Evolutionary conservation across 1,140 invertebrate species (phyloP), one percentile per base, ranked within the genome.

Genomic region (Drosophila punjabiensis): DNA sequence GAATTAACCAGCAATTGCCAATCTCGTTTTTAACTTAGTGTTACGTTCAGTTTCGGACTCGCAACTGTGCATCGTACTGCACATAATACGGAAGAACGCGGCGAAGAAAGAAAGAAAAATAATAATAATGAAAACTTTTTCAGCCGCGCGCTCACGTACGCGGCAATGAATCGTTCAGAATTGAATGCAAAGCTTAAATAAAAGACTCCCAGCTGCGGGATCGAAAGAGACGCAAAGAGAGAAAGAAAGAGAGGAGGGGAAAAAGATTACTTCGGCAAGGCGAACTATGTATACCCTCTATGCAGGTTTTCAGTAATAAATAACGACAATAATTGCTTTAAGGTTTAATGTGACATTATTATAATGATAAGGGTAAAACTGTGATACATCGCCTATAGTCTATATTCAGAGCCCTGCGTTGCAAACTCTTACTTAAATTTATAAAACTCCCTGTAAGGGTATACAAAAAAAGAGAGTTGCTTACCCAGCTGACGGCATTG

Each of bases 11-110:
- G 77, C 73, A 60, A 78, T 69, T 65, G 62, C 63, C 81, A 76
- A 71, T 74, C 35, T 74, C 71, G 67, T 56, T 73, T 83, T 69
- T 64, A 59, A 74, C 70, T 66, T 70, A 68, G 76, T 66, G 64
- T 81, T 71, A 67, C 56, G 77, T 33, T 74, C 61, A 45, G 81
- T 58, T 47, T 81, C 55, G 59, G 41, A 52, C 56, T 90, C 67
- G 79, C 50, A 58, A 32, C 47, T 61, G 63, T 45, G 82, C 86
- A 89, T 90, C 70, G 90, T 89, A 82, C 79, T 74, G 60, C 81
- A 86, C 55, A 89, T 79, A 79, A 64, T 47, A 41, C 80, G 70
- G 71, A 70, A 47, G 28, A 77, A 70, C 80, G 61, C 68, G 60
- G 65, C 63, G 50, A 61, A 64, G 53, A 41, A 77, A 68, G 53